These are phyloP conservation scores for Cryptoleucopteryx plumbea DNA, from an alignment of 2,113 vertebrate species.

Conservation along the genomic window DNA sequence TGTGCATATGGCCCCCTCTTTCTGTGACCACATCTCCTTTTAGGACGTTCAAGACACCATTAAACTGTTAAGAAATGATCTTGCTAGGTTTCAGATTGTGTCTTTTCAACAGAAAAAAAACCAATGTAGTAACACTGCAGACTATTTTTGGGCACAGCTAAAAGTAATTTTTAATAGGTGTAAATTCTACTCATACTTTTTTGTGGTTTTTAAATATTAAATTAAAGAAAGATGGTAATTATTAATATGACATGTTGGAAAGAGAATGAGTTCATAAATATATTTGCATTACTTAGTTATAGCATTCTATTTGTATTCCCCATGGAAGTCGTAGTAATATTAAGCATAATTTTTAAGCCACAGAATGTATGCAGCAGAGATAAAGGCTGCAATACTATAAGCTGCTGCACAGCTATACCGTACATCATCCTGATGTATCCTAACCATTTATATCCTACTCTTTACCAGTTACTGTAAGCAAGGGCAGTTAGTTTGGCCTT, in stretches of 20 bases:
- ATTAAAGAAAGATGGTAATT: background rate
- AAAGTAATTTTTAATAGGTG: background rate
- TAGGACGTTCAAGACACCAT: background rate
- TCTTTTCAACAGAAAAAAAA: background rate
- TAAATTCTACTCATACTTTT: background rate
- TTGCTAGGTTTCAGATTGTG: background rate
- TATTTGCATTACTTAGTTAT: slow-evolving; percentile 12
- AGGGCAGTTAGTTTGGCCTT: background rate
- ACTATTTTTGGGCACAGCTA: background rate
- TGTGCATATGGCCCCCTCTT: background rate
- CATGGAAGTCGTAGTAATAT: background rate
- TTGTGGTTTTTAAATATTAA: background rate
- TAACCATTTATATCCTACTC: background rate
- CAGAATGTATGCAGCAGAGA: background rate
- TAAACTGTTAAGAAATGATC: background rate
- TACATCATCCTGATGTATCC: slow-evolving; percentile 16
- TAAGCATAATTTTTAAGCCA: slow-evolving; percentile 16
- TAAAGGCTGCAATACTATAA: background rate
- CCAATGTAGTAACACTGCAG: background rate
- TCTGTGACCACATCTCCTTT: background rate
- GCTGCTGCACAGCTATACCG: background rate
- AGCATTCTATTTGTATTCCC: background rate
- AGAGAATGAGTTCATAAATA: slow-evolving; percentile 31
- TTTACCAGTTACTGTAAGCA: slow-evolving; percentile 22
- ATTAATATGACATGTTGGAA: background rate